Evolutionary conservation across 2,113 vertebrate species (phyloP), one percentile per base, ranked within the genome.

Genomic region (Sisor rabdophorus): DNA sequence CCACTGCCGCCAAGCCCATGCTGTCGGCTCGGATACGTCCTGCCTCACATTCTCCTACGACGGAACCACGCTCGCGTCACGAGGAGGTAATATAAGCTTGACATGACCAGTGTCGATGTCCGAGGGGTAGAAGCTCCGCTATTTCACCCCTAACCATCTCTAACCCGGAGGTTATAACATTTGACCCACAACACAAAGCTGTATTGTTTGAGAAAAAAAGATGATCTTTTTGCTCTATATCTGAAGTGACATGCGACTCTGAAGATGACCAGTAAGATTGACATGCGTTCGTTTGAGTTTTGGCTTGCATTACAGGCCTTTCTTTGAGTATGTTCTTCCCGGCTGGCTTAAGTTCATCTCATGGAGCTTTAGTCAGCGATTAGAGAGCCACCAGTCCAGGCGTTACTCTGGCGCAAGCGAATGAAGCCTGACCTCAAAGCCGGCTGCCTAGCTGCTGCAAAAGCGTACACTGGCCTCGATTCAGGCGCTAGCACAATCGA

Each of bases 31-130:
- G 0, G 96, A 98, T 79, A 94, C 94, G 15, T 95, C 95, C 10
- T 95, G 94, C 56, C 87, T 99, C 72, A 58, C 92, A 3, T 99
- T 98, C 79, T 98, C 97, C 28, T 99, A 99, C 22, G 94, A 98
- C 50, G 96, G 95, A 15, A 89, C 85, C 36, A 91, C 88, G 50
- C 93, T 99, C 24, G 95, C 95, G 17, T 97, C 95, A 84, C 93
- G 96, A 28, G 95, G 96, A 92, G 96, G 97, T 98, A 89, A 72
- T 92, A 55, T 0, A 4, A 1, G 40, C 53, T 54, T 5, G 19
- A 52, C 65, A 52, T 69, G 15, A 28, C 11, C 24, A 19, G 47
- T 20, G 2, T 50, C 11, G 22, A 22, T 68, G 47, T 52, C 4
- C 1, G 24, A 69, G 17, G 17, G 22, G 15, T 4, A 10, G 2